These are phyloP conservation scores for Aromia moschata DNA, from an alignment of 2,888 invertebrate genomes.

Conservation along the genomic window DNA sequence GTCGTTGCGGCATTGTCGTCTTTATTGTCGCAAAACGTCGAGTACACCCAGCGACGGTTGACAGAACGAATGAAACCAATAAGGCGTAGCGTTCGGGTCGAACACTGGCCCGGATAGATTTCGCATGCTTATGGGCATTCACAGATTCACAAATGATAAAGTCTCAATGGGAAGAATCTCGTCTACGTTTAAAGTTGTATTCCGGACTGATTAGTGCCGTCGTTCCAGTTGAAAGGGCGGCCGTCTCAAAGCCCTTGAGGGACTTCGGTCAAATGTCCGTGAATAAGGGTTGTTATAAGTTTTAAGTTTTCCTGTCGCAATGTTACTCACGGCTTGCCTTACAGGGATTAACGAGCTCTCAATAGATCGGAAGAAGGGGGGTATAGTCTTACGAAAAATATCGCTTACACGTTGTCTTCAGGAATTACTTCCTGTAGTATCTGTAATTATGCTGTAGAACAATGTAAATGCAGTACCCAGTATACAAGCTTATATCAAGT, in stretches of 20 bases:
- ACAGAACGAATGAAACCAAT: slow-evolving; percentile 50
- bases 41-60: slow-evolving; percentile 46
- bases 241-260: slow-evolving; percentile 40
- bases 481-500: no score
- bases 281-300: slow-evolving; percentile 36
- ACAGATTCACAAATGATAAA: slow-evolving; percentile 55
- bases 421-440: neutral
- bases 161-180: slow-evolving; percentile 47
- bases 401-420: neutral
- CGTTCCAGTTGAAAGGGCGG: slow-evolving; percentile 32
- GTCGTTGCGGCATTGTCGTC: slow-evolving; percentile 52
- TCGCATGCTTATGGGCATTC: slow-evolving; percentile 23
- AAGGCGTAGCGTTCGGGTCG: slow-evolving; percentile 45
- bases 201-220: slow-evolving; percentile 51
- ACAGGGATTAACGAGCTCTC: slow-evolving; percentile 11
- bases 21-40: slow-evolving; percentile 56
- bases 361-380: slow-evolving; percentile 5
- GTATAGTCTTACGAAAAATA: slow-evolving; percentile 16
- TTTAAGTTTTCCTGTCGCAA: slow-evolving; percentile 37
- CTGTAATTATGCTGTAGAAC: no score
- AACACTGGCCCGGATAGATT: slow-evolving; percentile 26
- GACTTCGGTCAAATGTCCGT: slow-evolving; percentile 49
- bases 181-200: slow-evolving; percentile 43
- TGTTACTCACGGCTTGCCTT: slow-evolving; percentile 4
- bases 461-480: no score